These are phyloP conservation scores for Podabrus alpinus DNA, from an alignment of 2,888 invertebrate genomes.

Conservation along the genomic window DNA sequence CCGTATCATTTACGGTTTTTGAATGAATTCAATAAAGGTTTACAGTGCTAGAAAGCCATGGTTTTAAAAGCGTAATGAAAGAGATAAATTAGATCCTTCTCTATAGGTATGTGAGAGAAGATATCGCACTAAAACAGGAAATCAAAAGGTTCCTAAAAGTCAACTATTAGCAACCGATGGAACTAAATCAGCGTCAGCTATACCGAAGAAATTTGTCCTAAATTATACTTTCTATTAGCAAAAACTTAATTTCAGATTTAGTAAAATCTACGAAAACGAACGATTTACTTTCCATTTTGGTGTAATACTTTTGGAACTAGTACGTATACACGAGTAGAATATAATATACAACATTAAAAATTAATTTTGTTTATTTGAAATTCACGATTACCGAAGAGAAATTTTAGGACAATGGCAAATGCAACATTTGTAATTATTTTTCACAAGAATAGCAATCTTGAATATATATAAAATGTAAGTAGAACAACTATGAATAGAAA, in stretches of 20 bases:
- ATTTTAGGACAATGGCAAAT: background rate
- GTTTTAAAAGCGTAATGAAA: background rate
- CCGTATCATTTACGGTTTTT: background rate
- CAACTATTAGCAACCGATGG: background rate
- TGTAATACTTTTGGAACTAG: background rate
- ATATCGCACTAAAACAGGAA: background rate
- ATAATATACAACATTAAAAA: background rate
- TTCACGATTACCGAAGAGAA: background rate
- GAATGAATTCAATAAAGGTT: background rate
- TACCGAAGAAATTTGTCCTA: background rate
- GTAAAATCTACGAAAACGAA: background rate
- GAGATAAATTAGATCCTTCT: conserved; percentile 1
- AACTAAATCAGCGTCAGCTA: background rate
- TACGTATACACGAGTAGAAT: background rate
- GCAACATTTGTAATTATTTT: background rate
- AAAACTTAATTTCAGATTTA: background rate
- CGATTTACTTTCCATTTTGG: background rate
- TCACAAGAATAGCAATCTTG: background rate
- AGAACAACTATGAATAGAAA: background rate
- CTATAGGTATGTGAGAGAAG: background rate
- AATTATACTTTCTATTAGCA: background rate
- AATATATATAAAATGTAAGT: background rate
- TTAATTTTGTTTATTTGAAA: background rate
- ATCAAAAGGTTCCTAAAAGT: background rate
- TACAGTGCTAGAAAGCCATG: background rate